Base-by-base conservation (phyloP, 2,113 vertebrate genomes). In the Bambusicola thoracicus region DNA sequence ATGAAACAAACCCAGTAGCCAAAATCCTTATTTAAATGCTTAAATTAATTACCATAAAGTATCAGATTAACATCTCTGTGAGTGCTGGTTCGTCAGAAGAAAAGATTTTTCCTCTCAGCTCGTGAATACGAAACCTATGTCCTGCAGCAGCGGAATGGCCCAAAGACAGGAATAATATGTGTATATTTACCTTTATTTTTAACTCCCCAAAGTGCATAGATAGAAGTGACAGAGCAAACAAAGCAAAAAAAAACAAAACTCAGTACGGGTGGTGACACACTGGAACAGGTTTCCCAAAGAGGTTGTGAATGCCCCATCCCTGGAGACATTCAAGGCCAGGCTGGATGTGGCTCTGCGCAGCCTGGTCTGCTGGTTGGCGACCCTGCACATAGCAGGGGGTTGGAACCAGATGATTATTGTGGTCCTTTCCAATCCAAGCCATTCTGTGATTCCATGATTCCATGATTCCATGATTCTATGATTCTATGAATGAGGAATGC, bases 161-260 rank as follows among this genome's bases (percentile, higher is more conserved):
- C 70, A 38, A 49, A 82, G 66, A 41, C 8, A 51, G 6, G 46
- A 77, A 29, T 49, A 49, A 48, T 5, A 3, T 10, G 8, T 20
- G 5, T 66, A 1, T 11, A 14, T 13, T 32, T 59, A 34, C n/a
- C 59, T 13, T 19, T 14, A 2, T 36, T 3, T 17, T 41, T 18
- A 0, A 7, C 58, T 53, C 22, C 0, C 2, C 19, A 27, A 49
- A 13, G 6, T 49, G 2, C 4, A 3, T 10, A 6, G 41, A 36
- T 4, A 61, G n/a, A 58, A 76, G 65, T 21, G 43, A 3, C 3
- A n/a, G 69, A 38, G 11, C 0, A 5, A 51, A 53, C 6, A 69
- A 68, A n/a, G 7, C 10, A 59, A 68, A 65, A 12, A 49, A 82
- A n/a, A n/a, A 17, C 4, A 40, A 58, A 89, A 62, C 7, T 25